A percentile compares a stretch with the other conserved stretches of the same genome.
Evolutionary conservation across 2,113 vertebrate species (phyloP).

Genomic region (Neoarius graeffei): DNA sequence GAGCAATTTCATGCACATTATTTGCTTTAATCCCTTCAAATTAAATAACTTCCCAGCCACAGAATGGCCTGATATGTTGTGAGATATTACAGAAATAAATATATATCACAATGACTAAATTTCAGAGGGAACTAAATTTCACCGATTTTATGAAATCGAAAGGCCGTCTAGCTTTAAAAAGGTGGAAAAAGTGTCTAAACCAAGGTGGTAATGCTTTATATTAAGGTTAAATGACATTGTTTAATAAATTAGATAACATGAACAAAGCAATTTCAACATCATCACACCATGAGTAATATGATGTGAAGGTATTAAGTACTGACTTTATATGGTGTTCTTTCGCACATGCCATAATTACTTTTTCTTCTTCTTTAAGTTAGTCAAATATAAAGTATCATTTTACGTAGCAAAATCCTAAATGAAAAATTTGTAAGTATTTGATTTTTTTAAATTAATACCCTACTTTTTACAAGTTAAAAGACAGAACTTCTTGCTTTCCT

Average conservation of each 20-base stretch:
- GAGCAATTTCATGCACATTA: too few relatives aligned
- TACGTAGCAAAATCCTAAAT: too few relatives aligned
- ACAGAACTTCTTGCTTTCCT: not conserved
- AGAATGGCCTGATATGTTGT: too few relatives aligned
- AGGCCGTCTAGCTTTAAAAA: too few relatives aligned
- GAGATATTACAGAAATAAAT: too few relatives aligned
- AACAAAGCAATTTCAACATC: not conserved
- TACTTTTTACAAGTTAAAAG: not conserved
- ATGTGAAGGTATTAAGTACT: not conserved
- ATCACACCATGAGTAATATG: not conserved
- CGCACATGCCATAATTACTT: not conserved
- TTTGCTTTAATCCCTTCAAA: too few relatives aligned
- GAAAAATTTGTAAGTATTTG: too few relatives aligned
- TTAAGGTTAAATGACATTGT: not conserved
- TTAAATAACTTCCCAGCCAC: too few relatives aligned
- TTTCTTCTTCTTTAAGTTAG: not conserved
- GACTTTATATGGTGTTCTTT: not conserved
- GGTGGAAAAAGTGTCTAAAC: not conserved
- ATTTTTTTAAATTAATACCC: not conserved
- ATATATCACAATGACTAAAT: too few relatives aligned
- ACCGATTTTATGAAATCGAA: too few relatives aligned
- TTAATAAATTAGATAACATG: not conserved
- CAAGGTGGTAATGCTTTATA: not conserved
- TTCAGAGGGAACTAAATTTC: too few relatives aligned
- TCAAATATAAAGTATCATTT: not conserved